Evolutionary conservation across 2,113 vertebrate genomes (phyloP).

Genomic region (Eudyptes chrysolophus): DNA sequence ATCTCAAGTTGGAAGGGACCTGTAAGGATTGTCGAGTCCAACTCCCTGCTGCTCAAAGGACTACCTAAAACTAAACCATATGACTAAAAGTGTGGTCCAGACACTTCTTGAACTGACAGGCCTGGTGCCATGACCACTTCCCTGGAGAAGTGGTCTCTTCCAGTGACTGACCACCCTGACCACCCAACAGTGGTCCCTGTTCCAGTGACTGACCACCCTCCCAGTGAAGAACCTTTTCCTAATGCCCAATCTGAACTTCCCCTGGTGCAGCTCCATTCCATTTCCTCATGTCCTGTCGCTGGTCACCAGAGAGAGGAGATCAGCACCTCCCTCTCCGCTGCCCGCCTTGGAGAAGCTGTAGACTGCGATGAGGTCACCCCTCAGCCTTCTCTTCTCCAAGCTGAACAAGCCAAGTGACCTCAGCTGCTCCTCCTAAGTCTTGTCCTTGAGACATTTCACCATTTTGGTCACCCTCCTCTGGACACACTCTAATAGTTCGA

Average conservation of each 20-base stretch:
- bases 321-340: background rate
- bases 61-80: background rate
- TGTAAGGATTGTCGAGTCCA: background rate
- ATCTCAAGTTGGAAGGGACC: background rate
- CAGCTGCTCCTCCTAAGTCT: background rate
- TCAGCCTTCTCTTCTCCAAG: background rate
- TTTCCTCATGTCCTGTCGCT: fast-evolving
- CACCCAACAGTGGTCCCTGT: background rate
- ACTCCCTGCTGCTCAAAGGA: background rate
- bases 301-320: background rate
- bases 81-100: fast-evolving
- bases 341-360: background rate
- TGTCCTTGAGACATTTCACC: background rate
- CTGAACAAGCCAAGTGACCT: background rate
- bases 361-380: background rate
- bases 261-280: background rate
- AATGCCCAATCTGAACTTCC: background rate
- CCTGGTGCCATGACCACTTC: background rate
- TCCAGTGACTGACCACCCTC: background rate
- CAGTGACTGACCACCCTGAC: background rate
- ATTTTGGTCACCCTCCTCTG: background rate
- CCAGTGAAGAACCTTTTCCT: background rate
- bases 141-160: background rate
- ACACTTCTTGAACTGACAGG: background rate
- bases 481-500: background rate